Conservation (phyloP, 2,113 vertebrate genomes). For the Salminus brasiliensis region DNA sequence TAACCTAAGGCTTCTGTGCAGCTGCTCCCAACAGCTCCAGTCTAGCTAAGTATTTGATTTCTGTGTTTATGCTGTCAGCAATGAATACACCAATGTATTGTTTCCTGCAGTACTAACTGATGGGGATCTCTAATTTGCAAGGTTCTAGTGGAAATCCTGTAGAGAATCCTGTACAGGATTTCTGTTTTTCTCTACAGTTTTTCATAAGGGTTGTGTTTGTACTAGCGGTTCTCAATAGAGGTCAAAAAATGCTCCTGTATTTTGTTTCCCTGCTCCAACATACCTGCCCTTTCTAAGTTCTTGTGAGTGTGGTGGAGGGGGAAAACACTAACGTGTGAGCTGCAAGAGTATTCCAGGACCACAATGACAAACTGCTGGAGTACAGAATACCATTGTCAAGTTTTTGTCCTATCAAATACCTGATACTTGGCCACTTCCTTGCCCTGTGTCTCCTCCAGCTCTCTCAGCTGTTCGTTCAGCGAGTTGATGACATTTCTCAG, state of each 20-base stretch:
- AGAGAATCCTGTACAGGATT: not conserved
- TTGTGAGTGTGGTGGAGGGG: not conserved
- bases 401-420: slow-evolving; percentile 61
- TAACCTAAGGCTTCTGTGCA: too few species aligned
- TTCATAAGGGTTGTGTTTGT: not conserved
- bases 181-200: not conserved
- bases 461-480: slow-evolving; percentile 78
- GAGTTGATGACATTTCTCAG: slow-evolving; percentile 80
- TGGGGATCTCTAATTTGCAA: too few species aligned
- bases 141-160: not conserved
- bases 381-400: not conserved
- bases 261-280: not conserved
- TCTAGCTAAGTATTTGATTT: too few species aligned
- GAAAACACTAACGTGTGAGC: too few species aligned
- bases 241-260: too few species aligned
- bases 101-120: too few species aligned
- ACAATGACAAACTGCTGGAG: not conserved
- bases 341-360: not conserved
- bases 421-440: slow-evolving; percentile 80
- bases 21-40: too few species aligned
- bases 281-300: not conserved
- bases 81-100: too few species aligned
- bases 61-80: too few species aligned
- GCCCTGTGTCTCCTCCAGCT: slow-evolving; percentile 79
- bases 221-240: too few species aligned